phyloP scores from a whole-genome alignment of 2,797 vertebrate species.

The Falco naumanni region DNA sequence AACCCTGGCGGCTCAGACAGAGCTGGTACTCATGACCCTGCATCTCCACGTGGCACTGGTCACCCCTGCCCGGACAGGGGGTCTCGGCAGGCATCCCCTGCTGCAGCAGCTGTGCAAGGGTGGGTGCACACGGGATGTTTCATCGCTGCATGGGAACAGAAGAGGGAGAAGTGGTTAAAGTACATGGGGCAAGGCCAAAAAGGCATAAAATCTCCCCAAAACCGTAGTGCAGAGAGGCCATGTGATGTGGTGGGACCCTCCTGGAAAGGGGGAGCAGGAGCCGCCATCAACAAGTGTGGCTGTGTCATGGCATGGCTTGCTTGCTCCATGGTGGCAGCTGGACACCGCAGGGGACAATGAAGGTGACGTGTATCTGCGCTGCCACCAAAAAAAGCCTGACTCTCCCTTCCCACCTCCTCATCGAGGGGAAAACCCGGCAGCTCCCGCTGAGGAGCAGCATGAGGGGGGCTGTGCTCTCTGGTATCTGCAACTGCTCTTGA shows the following conservation, averaged over 20 bases:
- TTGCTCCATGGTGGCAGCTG: background rate
- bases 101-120: background rate
- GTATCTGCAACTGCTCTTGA: background rate
- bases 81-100: too few species aligned
- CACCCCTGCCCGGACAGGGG: background rate
- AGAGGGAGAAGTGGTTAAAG: background rate
- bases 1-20: too few species aligned
- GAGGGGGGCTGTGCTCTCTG: background rate
- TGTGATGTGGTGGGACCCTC: too few species aligned
- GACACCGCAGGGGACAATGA: fast-evolving
- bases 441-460: background rate
- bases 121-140: too few species aligned
- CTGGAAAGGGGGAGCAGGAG: too few species aligned
- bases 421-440: background rate
- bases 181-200: background rate
- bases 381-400: background rate
- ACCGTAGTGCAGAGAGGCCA: background rate
- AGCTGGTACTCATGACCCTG: background rate
- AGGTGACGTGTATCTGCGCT: background rate
- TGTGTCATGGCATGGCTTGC: background rate
- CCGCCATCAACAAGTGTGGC: too few species aligned
- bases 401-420: background rate
- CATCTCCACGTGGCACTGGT: background rate
- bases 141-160: background rate
- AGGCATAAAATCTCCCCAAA: background rate